A percentile compares a stretch with the other conserved stretches of the same genome.
These are phyloP conservation scores for Panagrolaimus sp. DNA, from an alignment of 1,140 invertebrate species.

Conservation along the genomic window DNA sequence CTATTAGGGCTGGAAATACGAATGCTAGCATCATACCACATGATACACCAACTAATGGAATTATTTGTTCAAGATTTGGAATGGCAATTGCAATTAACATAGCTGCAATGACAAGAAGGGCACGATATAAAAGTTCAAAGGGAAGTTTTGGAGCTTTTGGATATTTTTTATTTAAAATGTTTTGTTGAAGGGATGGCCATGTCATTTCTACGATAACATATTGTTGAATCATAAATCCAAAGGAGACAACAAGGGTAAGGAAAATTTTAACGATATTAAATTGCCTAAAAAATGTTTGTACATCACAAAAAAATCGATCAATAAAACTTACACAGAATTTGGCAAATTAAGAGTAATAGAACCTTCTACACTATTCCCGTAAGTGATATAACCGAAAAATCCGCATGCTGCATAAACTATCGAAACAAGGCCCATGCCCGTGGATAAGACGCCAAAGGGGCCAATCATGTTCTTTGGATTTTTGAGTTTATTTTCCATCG, in stretches of 20 bases:
- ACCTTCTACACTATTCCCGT: constrained; percentile 53
- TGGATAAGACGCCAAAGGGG: constrained; percentile 46
- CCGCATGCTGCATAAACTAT: constrained; percentile 45
- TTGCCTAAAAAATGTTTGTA: constrained; percentile 52
- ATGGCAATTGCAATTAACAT: constrained; percentile 47
- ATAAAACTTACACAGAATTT: constrained; percentile 28
- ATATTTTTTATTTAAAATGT: constrained; percentile 34
- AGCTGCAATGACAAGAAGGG: constrained; percentile 58
- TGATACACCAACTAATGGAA: constrained; percentile 51
- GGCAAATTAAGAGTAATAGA: constrained; percentile 57
- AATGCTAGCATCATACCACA: constrained; percentile 50
- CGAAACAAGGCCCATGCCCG: constrained; percentile 48
- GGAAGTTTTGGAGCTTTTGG: constrained; percentile 15
- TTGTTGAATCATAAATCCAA: constrained; percentile 72
- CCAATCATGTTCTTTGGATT: constrained; percentile 49
- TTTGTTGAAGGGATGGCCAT: constrained; percentile 68
- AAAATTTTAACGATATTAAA: constrained; percentile 60
- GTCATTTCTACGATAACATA: constrained; percentile 85
- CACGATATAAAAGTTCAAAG: constrained; percentile 59
- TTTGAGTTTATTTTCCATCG: constrained; percentile 49
- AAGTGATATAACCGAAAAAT: constrained; percentile 56
- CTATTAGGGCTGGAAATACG: constrained; percentile 43
- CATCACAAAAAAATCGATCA: background rate
- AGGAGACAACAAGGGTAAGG: constrained; percentile 60
- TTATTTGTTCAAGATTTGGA: constrained; percentile 50